Percentiles rank a stretch among this genome's conserved stretches.
These are phyloP conservation scores for Hyles lineata DNA, from an alignment of 2,888 invertebrate species.

Conservation along the genomic window DNA sequence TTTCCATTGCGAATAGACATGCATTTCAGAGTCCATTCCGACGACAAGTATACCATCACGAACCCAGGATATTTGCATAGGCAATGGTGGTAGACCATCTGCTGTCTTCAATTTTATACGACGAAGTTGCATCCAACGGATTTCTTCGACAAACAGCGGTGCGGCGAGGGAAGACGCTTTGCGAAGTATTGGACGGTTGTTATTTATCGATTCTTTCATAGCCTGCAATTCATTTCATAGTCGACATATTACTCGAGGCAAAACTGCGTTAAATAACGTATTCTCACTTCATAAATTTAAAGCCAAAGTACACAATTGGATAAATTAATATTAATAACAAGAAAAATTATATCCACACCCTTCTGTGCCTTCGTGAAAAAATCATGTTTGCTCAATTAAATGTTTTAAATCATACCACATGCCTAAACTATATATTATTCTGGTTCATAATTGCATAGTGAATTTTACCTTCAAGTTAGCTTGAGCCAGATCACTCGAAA, in stretches of 20 bases:
- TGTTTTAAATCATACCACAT: too few species aligned
- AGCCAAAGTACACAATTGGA: not conserved
- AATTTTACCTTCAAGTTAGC: conserved; percentile 91
- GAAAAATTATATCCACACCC: too few species aligned
- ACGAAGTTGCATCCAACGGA: conserved; percentile 97
- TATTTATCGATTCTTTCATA: conserved; percentile 94
- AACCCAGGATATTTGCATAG: conserved; percentile 99
- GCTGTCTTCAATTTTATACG: conserved; percentile 96
- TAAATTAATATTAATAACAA: not conserved
- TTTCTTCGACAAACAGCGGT: conserved; percentile 95
- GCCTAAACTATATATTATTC: too few species aligned
- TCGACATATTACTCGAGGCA: not conserved
- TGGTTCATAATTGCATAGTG: not conserved
- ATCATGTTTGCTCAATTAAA: too few species aligned
- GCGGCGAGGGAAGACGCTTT: conserved; percentile 96
- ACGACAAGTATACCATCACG: conserved; percentile 98
- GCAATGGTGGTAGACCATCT: conserved; percentile 97
- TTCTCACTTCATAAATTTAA: conserved; percentile 17
- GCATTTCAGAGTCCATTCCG: conserved; percentile 99
- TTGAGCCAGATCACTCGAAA: conserved; percentile 97
- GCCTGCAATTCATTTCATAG: conserved; percentile 70
- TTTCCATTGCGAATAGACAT: conserved; percentile 99
- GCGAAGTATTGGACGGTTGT: conserved; percentile 92
- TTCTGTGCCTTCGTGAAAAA: too few species aligned
- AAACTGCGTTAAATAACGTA: too few species aligned